These are phyloP conservation scores for Heliconius hortense DNA, from an alignment of 2,888 invertebrate species.

Conservation along the genomic window DNA sequence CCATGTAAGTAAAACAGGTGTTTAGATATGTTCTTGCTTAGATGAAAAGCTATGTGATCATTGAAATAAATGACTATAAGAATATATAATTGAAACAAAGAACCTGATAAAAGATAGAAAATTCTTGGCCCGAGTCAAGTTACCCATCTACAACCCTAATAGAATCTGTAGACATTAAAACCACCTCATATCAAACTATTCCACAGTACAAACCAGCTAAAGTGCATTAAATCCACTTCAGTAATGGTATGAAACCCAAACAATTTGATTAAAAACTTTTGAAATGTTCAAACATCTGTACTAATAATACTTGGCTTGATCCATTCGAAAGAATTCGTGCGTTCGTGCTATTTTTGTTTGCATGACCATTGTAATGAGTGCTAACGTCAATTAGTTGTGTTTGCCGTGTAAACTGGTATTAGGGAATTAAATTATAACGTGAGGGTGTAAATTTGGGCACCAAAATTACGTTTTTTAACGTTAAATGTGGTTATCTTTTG, in stretches of 20 bases:
- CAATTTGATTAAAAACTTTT: conserved; percentile 29
- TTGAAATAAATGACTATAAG: no score
- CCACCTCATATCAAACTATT: not conserved
- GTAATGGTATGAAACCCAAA: conserved; percentile 24
- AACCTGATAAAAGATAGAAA: no score
- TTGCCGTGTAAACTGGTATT: conserved; percentile 58
- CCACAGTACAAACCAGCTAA: not conserved
- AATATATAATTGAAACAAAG: no score
- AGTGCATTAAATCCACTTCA: conserved; percentile 22
- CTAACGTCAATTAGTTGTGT: conserved; percentile 64
- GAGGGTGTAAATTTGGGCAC: conserved; percentile 41
- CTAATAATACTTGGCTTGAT: conserved; percentile 24
- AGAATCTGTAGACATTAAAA: not conserved
- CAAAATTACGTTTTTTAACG: not conserved
- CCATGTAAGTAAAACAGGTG: no score
- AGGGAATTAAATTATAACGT: conserved; percentile 62
- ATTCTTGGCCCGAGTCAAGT: no score
- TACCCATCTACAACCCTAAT: not conserved
- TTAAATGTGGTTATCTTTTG: not conserved
- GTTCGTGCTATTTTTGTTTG: conserved; percentile 50
- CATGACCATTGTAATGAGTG: conserved; percentile 56
- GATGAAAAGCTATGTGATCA: no score
- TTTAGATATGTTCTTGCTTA: no score
- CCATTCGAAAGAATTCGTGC: conserved; percentile 41
- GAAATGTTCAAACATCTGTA: conserved; percentile 21